These are phyloP conservation scores for Anguilla marmorata DNA, from an alignment of 2,797 vertebrate species.

Conservation along the genomic window DNA sequence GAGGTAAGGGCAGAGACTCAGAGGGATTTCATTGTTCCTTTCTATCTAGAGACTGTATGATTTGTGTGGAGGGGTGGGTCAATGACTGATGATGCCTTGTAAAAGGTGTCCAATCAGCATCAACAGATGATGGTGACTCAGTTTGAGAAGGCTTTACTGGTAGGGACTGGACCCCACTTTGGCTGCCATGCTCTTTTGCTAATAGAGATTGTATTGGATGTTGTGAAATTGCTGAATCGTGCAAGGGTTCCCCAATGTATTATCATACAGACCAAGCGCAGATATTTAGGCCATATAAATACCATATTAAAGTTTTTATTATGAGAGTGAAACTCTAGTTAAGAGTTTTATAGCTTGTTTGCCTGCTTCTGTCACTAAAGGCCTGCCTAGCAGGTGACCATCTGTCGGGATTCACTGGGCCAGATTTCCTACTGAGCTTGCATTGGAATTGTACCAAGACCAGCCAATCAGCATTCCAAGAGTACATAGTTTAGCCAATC, in stretches of 20 bases:
- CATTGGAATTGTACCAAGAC: not conserved
- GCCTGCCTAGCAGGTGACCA: slow-evolving; percentile 16
- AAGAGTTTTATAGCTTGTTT: not conserved
- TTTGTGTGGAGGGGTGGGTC: not conserved
- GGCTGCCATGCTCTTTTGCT: not conserved
- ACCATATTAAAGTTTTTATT: not conserved
- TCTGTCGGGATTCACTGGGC: slow-evolving; percentile 23
- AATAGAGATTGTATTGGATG: not conserved
- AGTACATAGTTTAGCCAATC: not conserved
- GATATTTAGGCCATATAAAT: not conserved
- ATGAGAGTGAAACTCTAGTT: not conserved
- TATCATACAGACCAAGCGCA: not conserved
- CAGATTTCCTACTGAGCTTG: not conserved
- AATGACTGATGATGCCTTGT: not conserved
- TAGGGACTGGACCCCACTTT: not conserved
- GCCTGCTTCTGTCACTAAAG: not conserved
- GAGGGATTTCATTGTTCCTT: not conserved
- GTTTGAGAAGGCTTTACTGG: not conserved
- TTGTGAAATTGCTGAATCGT: not conserved
- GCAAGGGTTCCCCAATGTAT: not conserved
- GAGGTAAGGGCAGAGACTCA: not conserved
- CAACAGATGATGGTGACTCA: not conserved
- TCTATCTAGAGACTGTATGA: not conserved
- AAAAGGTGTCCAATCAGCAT: not conserved
- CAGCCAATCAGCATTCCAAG: slow-evolving; percentile 17